phyloP scores from a whole-genome alignment of 2,113 vertebrate species.

The Larimichthys crocea region DNA sequence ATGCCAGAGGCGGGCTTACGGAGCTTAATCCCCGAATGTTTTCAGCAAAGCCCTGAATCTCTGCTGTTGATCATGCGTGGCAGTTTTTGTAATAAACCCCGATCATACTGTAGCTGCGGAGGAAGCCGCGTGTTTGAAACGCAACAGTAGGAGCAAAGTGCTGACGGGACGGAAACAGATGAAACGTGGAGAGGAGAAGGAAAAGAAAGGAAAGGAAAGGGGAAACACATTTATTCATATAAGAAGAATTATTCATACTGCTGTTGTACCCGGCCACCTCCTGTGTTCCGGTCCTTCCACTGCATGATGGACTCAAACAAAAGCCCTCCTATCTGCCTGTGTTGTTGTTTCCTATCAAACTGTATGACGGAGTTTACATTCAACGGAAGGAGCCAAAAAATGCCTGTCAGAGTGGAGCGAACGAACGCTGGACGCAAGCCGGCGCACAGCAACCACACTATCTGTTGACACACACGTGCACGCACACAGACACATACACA shows the following conservation, averaged over 20 bases:
- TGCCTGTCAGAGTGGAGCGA: conserved; percentile 24
- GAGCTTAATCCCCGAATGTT: neutral
- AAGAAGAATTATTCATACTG: neutral
- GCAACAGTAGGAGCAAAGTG: neutral
- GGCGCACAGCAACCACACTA: neutral
- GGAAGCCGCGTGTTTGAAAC: neutral
- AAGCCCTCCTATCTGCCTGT: neutral
- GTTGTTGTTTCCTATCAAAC: neutral
- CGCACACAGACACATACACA: neutral
- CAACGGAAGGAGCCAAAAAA: neutral
- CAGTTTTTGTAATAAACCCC: neutral
- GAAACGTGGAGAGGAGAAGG: neutral
- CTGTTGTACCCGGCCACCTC: neutral
- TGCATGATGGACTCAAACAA: neutral
- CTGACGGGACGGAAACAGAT: neutral
- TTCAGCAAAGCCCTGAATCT: neutral
- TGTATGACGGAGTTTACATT: conserved; percentile 12
- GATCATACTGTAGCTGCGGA: neutral
- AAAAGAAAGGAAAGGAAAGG: too few species aligned
- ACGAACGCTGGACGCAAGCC: neutral
- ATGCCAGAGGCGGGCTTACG: neutral
- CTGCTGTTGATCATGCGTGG: neutral
- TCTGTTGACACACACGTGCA: conserved; percentile 9
- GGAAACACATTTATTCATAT: neutral
- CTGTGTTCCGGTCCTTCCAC: neutral